These are phyloP conservation scores for Trypoxylus dichotomus DNA, from an alignment of 1,140 invertebrate genomes.

Conservation along the genomic window DNA sequence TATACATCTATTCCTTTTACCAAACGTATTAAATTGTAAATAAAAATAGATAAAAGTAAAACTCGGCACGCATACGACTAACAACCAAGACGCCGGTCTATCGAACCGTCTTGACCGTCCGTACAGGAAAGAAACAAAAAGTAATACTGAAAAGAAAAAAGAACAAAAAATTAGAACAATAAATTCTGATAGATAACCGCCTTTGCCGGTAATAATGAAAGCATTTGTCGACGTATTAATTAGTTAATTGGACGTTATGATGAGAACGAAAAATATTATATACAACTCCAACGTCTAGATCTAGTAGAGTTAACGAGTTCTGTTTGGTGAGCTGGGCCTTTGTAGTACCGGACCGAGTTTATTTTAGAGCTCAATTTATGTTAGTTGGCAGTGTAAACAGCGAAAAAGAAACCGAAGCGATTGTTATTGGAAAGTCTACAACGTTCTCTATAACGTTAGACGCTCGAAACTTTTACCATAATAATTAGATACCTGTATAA, in stretches of 20 bases:
- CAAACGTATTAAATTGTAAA: background rate
- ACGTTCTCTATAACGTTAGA: background rate
- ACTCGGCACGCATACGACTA: background rate
- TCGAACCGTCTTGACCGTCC: background rate
- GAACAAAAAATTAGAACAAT: background rate
- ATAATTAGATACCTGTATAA: too few relatives aligned
- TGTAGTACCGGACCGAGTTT: background rate
- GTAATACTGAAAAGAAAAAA: background rate
- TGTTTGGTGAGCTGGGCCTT: background rate
- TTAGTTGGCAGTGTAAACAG: background rate
- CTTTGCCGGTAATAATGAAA: conserved; percentile 9
- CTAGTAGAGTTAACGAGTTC: background rate
- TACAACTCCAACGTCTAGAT: background rate
- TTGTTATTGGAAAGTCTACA: background rate
- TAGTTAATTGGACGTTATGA: conserved; percentile 23
- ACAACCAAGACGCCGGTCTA: background rate
- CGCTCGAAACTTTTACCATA: too few relatives aligned
- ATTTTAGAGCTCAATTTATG: conserved; percentile 19
- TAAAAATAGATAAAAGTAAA: conserved; percentile 5
- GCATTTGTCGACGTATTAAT: conserved; percentile 21
- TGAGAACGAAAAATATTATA: conserved; percentile 19
- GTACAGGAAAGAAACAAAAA: background rate
- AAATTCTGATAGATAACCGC: conserved; percentile 18
- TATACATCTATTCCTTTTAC: background rate
- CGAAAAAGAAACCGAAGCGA: background rate